Evolutionary conservation across 2,888 invertebrate genomes (phyloP).

Genomic region (Watsonalla cultraria): DNA sequence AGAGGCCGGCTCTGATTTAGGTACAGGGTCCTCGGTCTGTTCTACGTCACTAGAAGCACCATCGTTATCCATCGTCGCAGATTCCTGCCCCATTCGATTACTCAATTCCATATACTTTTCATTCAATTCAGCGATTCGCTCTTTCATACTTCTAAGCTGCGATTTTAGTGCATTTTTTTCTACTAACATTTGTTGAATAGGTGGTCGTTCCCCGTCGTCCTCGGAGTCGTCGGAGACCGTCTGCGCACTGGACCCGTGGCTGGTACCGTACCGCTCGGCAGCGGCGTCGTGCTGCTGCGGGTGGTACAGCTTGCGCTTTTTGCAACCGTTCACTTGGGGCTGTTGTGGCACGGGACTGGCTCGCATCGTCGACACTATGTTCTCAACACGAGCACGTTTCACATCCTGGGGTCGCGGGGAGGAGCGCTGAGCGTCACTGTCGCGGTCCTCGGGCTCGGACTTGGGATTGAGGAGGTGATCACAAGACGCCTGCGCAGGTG

Average conservation of each 20-base stretch:
- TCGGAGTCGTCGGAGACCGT: constrained; percentile 84
- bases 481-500: constrained; percentile 73
- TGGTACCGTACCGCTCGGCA: constrained; percentile 77
- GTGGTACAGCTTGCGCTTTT: constrained; percentile 96
- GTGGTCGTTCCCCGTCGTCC: constrained; percentile 86
- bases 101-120: constrained; percentile 93
- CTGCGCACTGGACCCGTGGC: constrained; percentile 69
- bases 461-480: constrained; percentile 81
- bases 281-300: constrained; percentile 94
- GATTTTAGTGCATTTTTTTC: constrained; percentile 92
- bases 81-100: constrained; percentile 89
- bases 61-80: constrained; percentile 86
- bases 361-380: constrained; percentile 96
- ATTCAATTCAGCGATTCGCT: constrained; percentile 94
- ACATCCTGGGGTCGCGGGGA: constrained; percentile 84
- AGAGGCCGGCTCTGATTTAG: constrained; percentile 79
- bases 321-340: constrained; percentile 92
- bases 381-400: constrained; percentile 96
- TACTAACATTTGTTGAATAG: constrained; percentile 89
- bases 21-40: constrained; percentile 69
- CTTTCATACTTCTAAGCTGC: constrained; percentile 91
- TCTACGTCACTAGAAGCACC: constrained; percentile 87
- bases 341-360: constrained; percentile 88
- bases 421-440: constrained; percentile 78
- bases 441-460: constrained; percentile 81